Evolutionary conservation across 2,113 vertebrate species (phyloP), one percentile per base, ranked within the genome.

Genomic region (Acrocephalus arundinaceus): DNA sequence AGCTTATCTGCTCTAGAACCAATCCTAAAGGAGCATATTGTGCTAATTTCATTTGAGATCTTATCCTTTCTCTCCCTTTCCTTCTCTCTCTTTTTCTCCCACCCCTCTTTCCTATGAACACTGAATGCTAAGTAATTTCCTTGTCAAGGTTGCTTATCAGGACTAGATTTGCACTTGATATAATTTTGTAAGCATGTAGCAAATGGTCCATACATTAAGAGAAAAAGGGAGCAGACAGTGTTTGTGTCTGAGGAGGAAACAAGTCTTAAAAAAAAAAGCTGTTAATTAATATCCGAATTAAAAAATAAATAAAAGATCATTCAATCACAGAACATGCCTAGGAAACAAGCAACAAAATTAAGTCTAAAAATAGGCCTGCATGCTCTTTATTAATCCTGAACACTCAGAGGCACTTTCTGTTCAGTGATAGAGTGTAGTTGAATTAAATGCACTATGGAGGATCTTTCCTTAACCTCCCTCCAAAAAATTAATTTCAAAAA

Each of bases 141-240:
- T 92, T 92, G 81, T 95, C 94, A 94, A 92, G 87, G 77, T 72
- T 92, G 61, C 96, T 96, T 97, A 97, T 97, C 96, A 89, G 71
- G 66, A 74, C 81, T 90, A 96, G 94, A 97, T 97, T 96, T 97
- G 92, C 91, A 95, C 62, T 96, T 59, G 94, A 95, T 97, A 95
- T 92, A 61, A 70, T 93, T 97, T 86, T 94, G 94, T 94, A 95
- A 94, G 91, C 91, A 75, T 63, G 85, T 68, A 94, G 89, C 87
- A 83, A 93, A 92, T 93, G 85, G 91, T 71, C 92, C 78, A 93
- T 85, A 57, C 93, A 96, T 97, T 96, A 94, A 79, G 49, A 87
- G 77, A 85, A 89, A 97, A 92, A 68, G 58, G 59, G 35, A 89
- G 68, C 78, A 96, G 94, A 87, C 59, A 49, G 55, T 87, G 62